These are phyloP conservation scores for Meleagris gallopavo DNA, from an alignment of 2,113 vertebrate species.

Conservation along the genomic window DNA sequence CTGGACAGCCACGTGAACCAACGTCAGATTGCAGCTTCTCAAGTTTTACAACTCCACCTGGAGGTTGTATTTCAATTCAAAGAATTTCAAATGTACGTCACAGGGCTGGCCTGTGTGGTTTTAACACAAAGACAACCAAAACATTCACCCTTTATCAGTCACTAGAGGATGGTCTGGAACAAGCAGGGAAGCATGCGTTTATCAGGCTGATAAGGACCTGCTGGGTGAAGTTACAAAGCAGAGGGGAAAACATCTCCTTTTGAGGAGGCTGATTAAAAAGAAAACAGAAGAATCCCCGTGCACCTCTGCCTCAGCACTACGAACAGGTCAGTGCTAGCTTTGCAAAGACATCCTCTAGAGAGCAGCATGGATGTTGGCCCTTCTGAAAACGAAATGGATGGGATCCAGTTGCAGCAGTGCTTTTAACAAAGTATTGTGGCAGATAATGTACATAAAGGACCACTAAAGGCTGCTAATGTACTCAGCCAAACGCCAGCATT, in stretches of 20 bases:
- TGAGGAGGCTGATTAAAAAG: not conserved
- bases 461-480: constrained; percentile 14
- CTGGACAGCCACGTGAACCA: not conserved
- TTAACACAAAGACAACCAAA: not conserved
- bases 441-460: not conserved
- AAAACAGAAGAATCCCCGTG: not conserved
- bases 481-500: not conserved
- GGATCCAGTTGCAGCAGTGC: not conserved
- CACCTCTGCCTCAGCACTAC: not conserved
- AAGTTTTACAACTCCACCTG: not conserved
- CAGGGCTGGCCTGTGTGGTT: not conserved
- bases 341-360: not conserved
- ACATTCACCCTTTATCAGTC: not conserved
- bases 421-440: not conserved
- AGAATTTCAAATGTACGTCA: not conserved
- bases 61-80: not conserved
- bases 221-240: not conserved
- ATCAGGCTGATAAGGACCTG: not conserved
- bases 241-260: not conserved
- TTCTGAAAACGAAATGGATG: not conserved
- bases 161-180: not conserved
- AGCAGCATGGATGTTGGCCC: not conserved
- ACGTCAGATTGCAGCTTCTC: not conserved
- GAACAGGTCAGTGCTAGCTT: not conserved
- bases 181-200: not conserved